These are phyloP conservation scores for Dendrolimus kikuchii DNA, from an alignment of 1,140 invertebrate species.

Conservation along the genomic window DNA sequence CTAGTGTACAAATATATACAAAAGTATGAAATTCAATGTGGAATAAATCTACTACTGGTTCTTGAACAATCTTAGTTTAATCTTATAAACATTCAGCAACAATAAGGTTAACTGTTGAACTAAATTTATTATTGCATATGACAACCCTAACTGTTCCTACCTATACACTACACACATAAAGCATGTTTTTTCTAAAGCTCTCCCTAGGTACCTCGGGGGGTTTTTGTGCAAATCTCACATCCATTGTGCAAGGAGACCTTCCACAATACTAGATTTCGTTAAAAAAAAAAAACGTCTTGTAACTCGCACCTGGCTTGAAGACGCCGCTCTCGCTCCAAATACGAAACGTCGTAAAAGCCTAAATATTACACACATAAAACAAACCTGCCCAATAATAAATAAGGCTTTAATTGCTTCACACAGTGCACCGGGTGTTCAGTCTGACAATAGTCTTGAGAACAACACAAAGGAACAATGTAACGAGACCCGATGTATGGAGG, in stretches of 20 bases:
- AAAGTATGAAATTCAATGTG: too few species aligned
- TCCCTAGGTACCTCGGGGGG: conserved; percentile 39
- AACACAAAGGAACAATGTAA: conserved; percentile 53
- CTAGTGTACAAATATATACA: too few species aligned
- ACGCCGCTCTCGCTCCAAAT: conserved; percentile 11
- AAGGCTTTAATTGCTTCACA: conserved; percentile 51
- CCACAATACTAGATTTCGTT: conserved; percentile 42
- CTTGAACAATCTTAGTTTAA: too few species aligned
- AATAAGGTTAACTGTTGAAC: too few species aligned
- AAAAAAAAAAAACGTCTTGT: conserved; percentile 30
- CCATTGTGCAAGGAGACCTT: conserved; percentile 59
- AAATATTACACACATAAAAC: conserved; percentile 34
- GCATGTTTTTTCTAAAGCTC: conserved; percentile 33
- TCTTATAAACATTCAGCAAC: too few species aligned
- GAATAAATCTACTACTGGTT: too few species aligned
- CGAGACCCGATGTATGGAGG: conserved; percentile 47
- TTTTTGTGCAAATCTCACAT: conserved; percentile 66
- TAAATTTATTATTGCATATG: too few species aligned
- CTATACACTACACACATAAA: conserved; percentile 10
- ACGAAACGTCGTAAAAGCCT: conserved; percentile 31
- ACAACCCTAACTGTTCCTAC: too few species aligned
- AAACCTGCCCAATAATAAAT: conserved; percentile 43
- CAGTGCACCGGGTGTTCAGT: conserved; percentile 19
- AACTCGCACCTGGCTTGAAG: conserved; percentile 54
- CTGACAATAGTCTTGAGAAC: conserved; percentile 43